Base-by-base conservation (phyloP, 2,113 vertebrate genomes). In the Neodontobutis hainanensis region DNA sequence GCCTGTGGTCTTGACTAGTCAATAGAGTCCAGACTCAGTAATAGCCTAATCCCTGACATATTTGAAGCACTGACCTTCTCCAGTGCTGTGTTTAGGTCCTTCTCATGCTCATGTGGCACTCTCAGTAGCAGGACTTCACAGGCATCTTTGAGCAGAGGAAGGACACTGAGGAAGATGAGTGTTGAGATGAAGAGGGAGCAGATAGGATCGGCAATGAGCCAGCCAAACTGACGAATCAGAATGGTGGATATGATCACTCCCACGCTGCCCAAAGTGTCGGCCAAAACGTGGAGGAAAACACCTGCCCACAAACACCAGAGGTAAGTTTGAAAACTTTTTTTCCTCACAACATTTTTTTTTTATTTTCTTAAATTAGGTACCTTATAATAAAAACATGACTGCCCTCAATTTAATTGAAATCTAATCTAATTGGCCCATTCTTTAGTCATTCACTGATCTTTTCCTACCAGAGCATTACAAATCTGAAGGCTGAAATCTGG, bases 181-280 rank as follows among this genome's bases (percentile, higher is more conserved):
- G 92, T 85, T 76, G 97, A 93, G 80, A 99, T 99, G 85, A 99
- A 99, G 64, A 99, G 94, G 32, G 97, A 99, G 86, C 97, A 99
- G 50, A 99, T 95, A 0, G 97, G 97, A 82, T 99, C 97, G 5
- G 97, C 96, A 42, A 99, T 95, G 70, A 99, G 88, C 97, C 97
- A 99, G 70, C 97, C 97, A 73, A 99, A 99, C 83, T 99, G 97
- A 7, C 95, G 94, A 89, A 99, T 99, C 73, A 99, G 94, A 90
- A 99, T 77, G 0, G 97, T 98, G 68, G 97, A 99, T 76, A 99
- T 91, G 7, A 99, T 99, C 61, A 99, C 97, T 8, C 97, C 97
- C 10, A 99, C 94, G 49, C 97, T 99, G 87, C 97, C 97, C 72
- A 99, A 85, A 0, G 97, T 99, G 80, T 99, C 97, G 12, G 97